Evolutionary conservation across 2,888 invertebrate species (phyloP), one percentile per base, ranked within the genome.

Genomic region (Polydesmus complanatus): DNA sequence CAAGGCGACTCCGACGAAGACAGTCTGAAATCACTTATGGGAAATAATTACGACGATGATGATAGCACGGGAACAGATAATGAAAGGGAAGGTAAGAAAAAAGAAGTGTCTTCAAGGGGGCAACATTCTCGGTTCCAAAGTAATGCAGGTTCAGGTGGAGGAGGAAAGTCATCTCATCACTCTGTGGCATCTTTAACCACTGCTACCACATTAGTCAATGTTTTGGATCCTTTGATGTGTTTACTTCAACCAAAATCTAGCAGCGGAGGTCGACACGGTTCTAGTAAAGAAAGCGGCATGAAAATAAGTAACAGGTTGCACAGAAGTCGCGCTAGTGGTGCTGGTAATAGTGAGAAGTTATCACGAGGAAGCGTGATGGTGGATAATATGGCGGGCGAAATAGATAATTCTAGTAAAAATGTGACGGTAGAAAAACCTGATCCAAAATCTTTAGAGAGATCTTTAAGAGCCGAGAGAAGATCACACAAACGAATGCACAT

Each of bases 21-120:
- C 62, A 72, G 71, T 64, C 61, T 72, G 59, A 70, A 70, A 60
- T 70, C 70, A 57, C 64, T 72, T 37, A 71, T 72, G 71, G 71
- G 70, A 18, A 70, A 71, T 64, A 71, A 72, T 62, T 69, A 70
- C 22, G 72, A 69, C 59, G 70, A 71, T 25, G 69, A 68, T 37
- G 67, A 68, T 54, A 57, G 49, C 26, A 50, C 57, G 18, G 50
- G 21, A 11, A 50, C 48, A 5, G 58, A 58, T 8, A 27, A 60
- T 26, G 54, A 54, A 27, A 23, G 22, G 8, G 50, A 49, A 49
- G 49, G 27, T 19, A 22, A 57, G 49, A 27, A 57, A 49, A 25
- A 57, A 5, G 23, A 57, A 19, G 23, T 18, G 11, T 23, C 57
- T 57, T 27, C n/a, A 5, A 18, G 26, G 8, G 26, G 25, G 5